A percentile compares a stretch with the other conserved stretches of the same genome.
phyloP scores from a whole-genome alignment of 2,888 invertebrate species.

The Criorhina ranunculi region DNA sequence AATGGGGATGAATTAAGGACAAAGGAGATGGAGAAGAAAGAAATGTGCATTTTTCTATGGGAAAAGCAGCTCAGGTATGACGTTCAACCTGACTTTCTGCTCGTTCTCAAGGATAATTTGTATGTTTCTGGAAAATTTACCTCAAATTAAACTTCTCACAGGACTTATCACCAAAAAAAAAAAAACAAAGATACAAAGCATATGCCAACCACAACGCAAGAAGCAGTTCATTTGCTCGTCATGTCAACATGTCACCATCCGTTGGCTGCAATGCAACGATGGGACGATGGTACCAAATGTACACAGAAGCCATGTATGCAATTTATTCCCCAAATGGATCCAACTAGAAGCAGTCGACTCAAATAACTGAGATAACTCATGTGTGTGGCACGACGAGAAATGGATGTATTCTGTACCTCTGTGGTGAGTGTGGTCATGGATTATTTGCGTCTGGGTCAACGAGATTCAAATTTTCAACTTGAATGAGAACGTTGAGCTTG shows the following conservation, averaged over 20 bases:
- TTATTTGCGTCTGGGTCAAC: slow-evolving; percentile 73
- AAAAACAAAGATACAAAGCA: too few species aligned
- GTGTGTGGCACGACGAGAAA: slow-evolving; percentile 13
- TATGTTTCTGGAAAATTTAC: slow-evolving; percentile 72
- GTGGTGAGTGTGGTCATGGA: slow-evolving; percentile 58
- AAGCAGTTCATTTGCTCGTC: slow-evolving; percentile 73
- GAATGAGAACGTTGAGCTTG: slow-evolving; percentile 37
- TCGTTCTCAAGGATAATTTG: slow-evolving; percentile 58
- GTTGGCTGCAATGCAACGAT: slow-evolving; percentile 37
- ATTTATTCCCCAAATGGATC: slow-evolving; percentile 67
- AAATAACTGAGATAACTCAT: slow-evolving; percentile 22
- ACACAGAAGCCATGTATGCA: slow-evolving; percentile 43
- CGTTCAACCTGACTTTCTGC: slow-evolving; percentile 24
- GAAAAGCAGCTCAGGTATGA: slow-evolving; percentile 58
- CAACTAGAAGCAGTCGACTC: slow-evolving; percentile 34
- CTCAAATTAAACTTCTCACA: slow-evolving; percentile 69
- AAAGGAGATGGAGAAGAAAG: neutral
- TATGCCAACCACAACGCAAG: slow-evolving; percentile 65
- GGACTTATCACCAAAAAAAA: too few species aligned
- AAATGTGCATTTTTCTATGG: slow-evolving; percentile 59
- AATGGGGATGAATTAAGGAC: neutral
- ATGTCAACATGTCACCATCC: slow-evolving; percentile 76
- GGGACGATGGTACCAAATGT: slow-evolving; percentile 52
- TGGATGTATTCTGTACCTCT: slow-evolving; percentile 7
- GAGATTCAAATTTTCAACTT: slow-evolving; percentile 67